These are phyloP conservation scores for Scrobipalpa costella DNA, from an alignment of 2,888 invertebrate species.

Conservation along the genomic window DNA sequence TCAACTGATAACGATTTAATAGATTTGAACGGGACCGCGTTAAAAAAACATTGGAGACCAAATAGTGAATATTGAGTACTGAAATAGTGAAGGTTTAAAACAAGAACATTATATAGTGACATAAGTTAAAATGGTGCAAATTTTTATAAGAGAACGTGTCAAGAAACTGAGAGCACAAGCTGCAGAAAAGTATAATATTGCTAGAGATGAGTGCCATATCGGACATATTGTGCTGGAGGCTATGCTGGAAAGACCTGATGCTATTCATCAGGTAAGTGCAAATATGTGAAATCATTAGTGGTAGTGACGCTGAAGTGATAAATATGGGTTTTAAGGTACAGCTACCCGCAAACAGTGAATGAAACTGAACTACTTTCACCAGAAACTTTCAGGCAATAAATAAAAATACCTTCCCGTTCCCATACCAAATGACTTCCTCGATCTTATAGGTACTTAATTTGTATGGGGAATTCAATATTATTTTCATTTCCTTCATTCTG, in stretches of 20 bases:
- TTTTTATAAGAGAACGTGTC: constrained; percentile 41
- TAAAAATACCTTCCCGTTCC: no score
- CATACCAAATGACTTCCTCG: no score
- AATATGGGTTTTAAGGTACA: no score
- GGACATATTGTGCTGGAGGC: constrained; percentile 52
- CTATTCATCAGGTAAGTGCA: constrained; percentile 44
- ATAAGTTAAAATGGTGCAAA: constrained; percentile 27
- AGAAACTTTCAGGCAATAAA: no score
- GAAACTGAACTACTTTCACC: no score
- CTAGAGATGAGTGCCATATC: constrained; percentile 48
- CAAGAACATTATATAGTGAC: neutral
- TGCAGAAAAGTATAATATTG: constrained; percentile 43
- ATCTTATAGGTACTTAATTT: no score
- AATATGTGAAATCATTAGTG: neutral
- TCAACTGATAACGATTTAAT: neutral
- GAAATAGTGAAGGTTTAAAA: neutral
- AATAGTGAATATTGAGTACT: neutral
- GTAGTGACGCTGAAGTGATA: no score
- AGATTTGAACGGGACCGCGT: neutral
- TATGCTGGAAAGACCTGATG: constrained; percentile 44
- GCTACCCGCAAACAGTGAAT: no score
- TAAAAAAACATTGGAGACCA: neutral
- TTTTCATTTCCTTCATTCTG: no score
- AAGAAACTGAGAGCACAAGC: constrained; percentile 43
- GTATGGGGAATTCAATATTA: no score